These are phyloP conservation scores for Clitarchus hookeri DNA, from an alignment of 2,888 invertebrate species.

Conservation along the genomic window DNA sequence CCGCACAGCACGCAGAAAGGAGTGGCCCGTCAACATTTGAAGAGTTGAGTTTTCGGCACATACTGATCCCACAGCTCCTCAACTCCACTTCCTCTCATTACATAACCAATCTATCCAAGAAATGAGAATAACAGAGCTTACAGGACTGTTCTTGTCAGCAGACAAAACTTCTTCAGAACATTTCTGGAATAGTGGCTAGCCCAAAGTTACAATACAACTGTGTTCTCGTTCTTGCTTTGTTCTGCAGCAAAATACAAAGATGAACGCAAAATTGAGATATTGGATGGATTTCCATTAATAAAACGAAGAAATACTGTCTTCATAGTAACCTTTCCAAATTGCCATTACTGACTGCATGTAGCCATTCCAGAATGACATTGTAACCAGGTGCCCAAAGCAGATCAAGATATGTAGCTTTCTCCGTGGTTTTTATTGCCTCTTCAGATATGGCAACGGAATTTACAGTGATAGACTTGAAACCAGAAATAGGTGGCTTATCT, in stretches of 20 bases:
- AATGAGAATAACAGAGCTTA: not conserved
- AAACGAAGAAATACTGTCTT: too few relatives aligned
- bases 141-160: too few relatives aligned
- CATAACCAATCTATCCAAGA: not conserved
- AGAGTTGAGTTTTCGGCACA: not conserved
- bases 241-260: too few relatives aligned
- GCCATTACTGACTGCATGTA: not conserved
- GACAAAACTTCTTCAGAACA: too few relatives aligned
- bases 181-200: too few relatives aligned
- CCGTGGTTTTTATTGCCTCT: not conserved
- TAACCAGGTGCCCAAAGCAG: not conserved
- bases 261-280: too few relatives aligned
- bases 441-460: not conserved
- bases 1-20: not conserved
- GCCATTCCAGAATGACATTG: not conserved
- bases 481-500: not conserved
- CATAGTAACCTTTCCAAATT: not conserved
- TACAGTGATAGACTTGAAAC: too few relatives aligned
- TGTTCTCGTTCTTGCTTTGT: too few relatives aligned
- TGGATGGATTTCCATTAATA: too few relatives aligned
- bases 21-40: not conserved
- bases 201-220: too few relatives aligned
- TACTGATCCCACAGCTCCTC: not conserved
- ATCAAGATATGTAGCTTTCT: not conserved
- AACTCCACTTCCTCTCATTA: not conserved